These are phyloP conservation scores for Discoglossus pictus DNA, from an alignment of 2,797 vertebrate genomes.

Conservation along the genomic window DNA sequence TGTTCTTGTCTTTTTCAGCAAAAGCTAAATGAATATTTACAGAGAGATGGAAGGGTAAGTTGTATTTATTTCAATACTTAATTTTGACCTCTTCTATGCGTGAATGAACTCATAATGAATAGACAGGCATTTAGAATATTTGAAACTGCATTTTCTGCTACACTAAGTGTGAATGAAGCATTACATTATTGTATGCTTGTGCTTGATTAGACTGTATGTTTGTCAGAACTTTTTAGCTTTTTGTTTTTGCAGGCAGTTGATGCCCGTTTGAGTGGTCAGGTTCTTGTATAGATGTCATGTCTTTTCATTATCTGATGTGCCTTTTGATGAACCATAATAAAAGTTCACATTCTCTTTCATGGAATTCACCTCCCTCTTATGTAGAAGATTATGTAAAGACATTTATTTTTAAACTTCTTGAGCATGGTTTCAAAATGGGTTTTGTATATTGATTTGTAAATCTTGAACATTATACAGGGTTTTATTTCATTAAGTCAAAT, in stretches of 20 bases:
- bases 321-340: background rate
- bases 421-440: too few relatives aligned
- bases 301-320: background rate
- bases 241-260: background rate
- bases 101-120: constrained; percentile 1
- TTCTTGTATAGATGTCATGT: background rate
- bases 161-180: constrained; percentile 30
- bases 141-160: constrained; percentile 31
- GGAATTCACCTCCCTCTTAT: too few relatives aligned
- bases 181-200: background rate
- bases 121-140: constrained; percentile 15
- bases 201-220: constrained; percentile 12
- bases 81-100: constrained; percentile 14
- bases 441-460: too few relatives aligned
- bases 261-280: constrained; percentile 7
- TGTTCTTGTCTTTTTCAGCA: too few relatives aligned
- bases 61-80: too few relatives aligned
- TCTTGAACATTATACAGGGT: too few relatives aligned
- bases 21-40: too few relatives aligned
- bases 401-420: too few relatives aligned
- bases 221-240: constrained; percentile 3
- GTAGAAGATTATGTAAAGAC: too few relatives aligned
- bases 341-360: background rate
- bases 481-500: too few relatives aligned
- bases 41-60: background rate